Conservation (phyloP, 2,888 invertebrate species). For the Lomographa bimaculata region DNA sequence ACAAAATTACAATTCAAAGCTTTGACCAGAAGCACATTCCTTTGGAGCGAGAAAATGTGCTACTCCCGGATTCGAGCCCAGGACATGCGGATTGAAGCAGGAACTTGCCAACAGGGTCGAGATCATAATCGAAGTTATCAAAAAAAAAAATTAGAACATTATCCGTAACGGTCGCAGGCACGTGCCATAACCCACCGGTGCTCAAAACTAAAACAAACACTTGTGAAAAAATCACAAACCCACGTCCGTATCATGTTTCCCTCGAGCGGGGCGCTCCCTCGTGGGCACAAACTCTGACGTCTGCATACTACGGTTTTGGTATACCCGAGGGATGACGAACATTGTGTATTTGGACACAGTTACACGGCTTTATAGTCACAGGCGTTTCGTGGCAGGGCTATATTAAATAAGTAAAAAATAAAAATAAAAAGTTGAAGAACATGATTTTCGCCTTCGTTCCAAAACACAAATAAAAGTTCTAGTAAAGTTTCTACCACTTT, state of each 20-base stretch:
- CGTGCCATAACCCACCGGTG: slow-evolving; percentile 8
- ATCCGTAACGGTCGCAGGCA: slow-evolving; percentile 10
- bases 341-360: slow-evolving; percentile 2
- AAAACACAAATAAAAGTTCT: too few relatives aligned
- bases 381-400: too few relatives aligned
- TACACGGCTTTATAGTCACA: background rate
- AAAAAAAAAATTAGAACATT: too few relatives aligned
- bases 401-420: background rate
- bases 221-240: slow-evolving; percentile 18
- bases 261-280: slow-evolving; percentile 29
- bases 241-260: slow-evolving; percentile 21
- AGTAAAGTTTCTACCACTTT: too few relatives aligned
- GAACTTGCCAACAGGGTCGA: too few relatives aligned
- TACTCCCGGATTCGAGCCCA: too few relatives aligned
- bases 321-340: slow-evolving; percentile 33
- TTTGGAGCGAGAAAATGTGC: too few relatives aligned
- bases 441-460: too few relatives aligned
- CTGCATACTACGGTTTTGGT: slow-evolving; percentile 44
- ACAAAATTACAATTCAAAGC: too few relatives aligned
- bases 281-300: slow-evolving; percentile 55
- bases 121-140: too few relatives aligned
- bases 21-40: too few relatives aligned
- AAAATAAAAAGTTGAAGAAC: background rate
- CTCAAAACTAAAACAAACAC: slow-evolving; percentile 13
- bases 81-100: too few relatives aligned